Evolutionary conservation across 2,888 invertebrate species (phyloP).

Genomic region (Drosophila fulvimacula): DNA sequence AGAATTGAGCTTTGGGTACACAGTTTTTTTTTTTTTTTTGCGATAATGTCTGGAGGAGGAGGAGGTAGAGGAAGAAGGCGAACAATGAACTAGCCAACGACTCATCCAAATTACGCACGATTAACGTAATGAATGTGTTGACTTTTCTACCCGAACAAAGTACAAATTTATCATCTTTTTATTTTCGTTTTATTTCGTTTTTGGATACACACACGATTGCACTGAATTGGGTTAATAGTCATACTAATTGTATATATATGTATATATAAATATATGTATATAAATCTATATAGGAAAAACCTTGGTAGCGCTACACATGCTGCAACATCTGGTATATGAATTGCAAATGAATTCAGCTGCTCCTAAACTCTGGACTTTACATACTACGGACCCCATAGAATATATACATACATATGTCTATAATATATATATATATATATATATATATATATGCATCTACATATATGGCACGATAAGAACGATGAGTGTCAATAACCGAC

Average conservation of each 20-base stretch:
- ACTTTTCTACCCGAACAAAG: conserved; percentile 31
- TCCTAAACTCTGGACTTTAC: conserved; percentile 36
- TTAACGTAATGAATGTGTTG: conserved; percentile 16
- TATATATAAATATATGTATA: background rate
- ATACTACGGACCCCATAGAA: conserved; percentile 9
- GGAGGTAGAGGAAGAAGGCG: background rate
- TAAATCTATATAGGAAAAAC: background rate
- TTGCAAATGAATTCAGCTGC: conserved; percentile 29
- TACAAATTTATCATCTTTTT: conserved; percentile 32
- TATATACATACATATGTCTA: background rate
- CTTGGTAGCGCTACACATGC: conserved; percentile 3
- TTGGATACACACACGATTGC: conserved; percentile 18
- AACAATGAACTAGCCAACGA: conserved; percentile 17
- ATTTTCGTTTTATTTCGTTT: background rate
- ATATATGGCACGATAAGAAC: conserved; percentile 36
- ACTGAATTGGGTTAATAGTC: conserved; percentile 1
- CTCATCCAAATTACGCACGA: conserved; percentile 42
- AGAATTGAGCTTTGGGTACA: conserved; percentile 35
- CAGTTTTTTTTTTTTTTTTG: background rate
- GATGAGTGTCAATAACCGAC: conserved; percentile 55
- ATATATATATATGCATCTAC: conserved; percentile 3
- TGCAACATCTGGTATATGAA: conserved; percentile 8
- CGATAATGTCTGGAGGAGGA: conserved; percentile 27
- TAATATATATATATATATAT: conserved; percentile 4
- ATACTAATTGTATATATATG: background rate